Percentiles rank a stretch among this genome's conserved stretches.
Evolutionary conservation across 1,140 invertebrate species (phyloP).

Genomic region (Cydia splendana): DNA sequence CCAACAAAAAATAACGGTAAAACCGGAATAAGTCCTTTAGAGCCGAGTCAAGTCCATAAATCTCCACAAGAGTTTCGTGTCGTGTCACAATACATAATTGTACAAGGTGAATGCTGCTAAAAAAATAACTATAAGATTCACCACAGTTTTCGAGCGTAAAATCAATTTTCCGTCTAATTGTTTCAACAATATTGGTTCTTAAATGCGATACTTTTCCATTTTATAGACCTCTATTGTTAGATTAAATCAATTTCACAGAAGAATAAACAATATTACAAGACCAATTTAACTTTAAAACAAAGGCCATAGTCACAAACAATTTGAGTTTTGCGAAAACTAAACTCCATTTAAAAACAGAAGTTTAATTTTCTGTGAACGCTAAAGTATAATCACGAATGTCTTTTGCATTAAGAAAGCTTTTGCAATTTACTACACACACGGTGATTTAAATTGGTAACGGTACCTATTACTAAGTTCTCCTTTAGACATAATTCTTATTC

Average conservation of each 20-base stretch:
- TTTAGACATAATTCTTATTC: no score
- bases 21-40: not conserved
- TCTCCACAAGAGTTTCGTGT: not conserved
- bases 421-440: not conserved
- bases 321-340: not conserved
- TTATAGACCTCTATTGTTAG: not conserved
- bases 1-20: not conserved
- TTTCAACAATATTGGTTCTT: not conserved
- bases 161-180: not conserved
- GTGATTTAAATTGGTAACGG: not conserved
- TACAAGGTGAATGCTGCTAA: not conserved
- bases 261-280: not conserved
- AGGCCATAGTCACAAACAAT: slow-evolving; percentile 1
- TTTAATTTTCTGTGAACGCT: not conserved
- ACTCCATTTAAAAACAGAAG: not conserved
- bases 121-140: not conserved
- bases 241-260: not conserved
- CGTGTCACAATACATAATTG: not conserved
- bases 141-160: not conserved
- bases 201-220: not conserved
- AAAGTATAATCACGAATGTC: slow-evolving; percentile 14
- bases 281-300: slow-evolving; percentile 5
- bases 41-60: not conserved
- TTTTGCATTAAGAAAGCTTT: not conserved
- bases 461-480: not conserved